phyloP scores from a whole-genome alignment of 2,888 invertebrate species.

The Anoncus sp. region DNA sequence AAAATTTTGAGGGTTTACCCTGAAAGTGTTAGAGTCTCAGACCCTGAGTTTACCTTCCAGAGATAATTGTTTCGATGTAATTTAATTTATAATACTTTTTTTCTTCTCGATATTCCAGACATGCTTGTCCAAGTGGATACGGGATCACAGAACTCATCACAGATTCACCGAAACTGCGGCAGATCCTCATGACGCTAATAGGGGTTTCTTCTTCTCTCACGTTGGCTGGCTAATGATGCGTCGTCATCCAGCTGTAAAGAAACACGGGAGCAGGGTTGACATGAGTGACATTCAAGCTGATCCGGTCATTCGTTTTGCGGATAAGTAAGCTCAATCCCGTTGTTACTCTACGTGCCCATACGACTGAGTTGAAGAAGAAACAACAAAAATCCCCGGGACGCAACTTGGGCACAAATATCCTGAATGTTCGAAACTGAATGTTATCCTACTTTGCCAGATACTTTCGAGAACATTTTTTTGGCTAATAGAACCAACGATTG shows the following conservation, averaged over 20 bases:
- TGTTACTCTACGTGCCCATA: not conserved
- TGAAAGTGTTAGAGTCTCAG: no score
- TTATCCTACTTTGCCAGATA: no score
- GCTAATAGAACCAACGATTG: not conserved
- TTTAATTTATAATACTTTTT: not conserved
- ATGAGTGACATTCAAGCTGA: slow-evolving; percentile 92
- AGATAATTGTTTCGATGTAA: not conserved
- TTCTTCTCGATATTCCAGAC: slow-evolving; percentile 71
- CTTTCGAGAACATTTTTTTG: no score
- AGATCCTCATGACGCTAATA: slow-evolving; percentile 92
- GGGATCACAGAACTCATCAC: slow-evolving; percentile 89
- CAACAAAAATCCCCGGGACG: no score
- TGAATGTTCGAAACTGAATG: no score
- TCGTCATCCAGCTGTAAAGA: slow-evolving; percentile 94
- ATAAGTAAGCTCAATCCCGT: slow-evolving; percentile 85
- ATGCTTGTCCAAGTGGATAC: slow-evolving; percentile 77
- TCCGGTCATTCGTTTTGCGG: slow-evolving; percentile 91
- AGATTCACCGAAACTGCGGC: slow-evolving; percentile 91
- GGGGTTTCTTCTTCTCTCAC: slow-evolving; percentile 97
- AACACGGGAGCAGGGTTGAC: slow-evolving; percentile 91
- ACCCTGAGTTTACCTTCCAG: not conserved
- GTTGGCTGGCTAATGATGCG: slow-evolving; percentile 97
- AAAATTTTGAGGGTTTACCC: not conserved
- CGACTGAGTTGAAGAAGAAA: not conserved
- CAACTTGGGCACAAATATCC: no score